Percentiles rank a stretch among this genome's conserved stretches.
Evolutionary conservation across 2,888 invertebrate genomes (phyloP).

Genomic region (Hydriomena furcata): DNA sequence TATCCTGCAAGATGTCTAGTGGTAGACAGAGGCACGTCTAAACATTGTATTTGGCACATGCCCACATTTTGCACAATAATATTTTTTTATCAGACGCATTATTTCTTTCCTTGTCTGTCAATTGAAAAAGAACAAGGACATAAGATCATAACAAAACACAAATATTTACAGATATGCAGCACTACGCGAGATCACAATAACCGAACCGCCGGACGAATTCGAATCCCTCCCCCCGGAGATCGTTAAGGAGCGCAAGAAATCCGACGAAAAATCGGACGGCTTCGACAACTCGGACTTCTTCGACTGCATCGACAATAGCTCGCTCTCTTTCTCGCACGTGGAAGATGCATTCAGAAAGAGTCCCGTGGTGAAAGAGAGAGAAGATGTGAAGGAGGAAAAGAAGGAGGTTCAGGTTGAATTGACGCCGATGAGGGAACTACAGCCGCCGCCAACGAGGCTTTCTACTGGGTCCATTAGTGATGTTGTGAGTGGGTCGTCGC

Average conservation of each 20-base stretch:
- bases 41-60: too few species aligned
- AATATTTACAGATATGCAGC: conserved; percentile 86
- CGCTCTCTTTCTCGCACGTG: conserved; percentile 75
- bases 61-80: too few species aligned
- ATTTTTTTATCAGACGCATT: too few species aligned
- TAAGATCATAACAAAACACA: too few species aligned
- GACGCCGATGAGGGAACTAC: conserved; percentile 44
- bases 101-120: too few species aligned
- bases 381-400: conserved; percentile 59
- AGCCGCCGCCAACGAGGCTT: conserved; percentile 71
- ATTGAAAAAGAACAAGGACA: too few species aligned
- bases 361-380: conserved; percentile 66
- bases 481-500: conserved; percentile 85
- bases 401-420: conserved; percentile 50
- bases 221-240: conserved; percentile 74
- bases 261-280: conserved; percentile 79
- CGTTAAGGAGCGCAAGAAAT: conserved; percentile 77
- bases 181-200: conserved; percentile 88
- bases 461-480: conserved; percentile 86
- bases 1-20: too few species aligned
- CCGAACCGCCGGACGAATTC: conserved; percentile 83
- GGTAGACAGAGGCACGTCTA: too few species aligned
- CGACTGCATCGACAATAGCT: conserved; percentile 80
- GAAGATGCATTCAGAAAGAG: conserved; percentile 80
- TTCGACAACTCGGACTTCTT: conserved; percentile 80